Evolutionary conservation across 2,888 invertebrate genomes (phyloP), one percentile per base, ranked within the genome.

Genomic region (Lumbricus terrestris): DNA sequence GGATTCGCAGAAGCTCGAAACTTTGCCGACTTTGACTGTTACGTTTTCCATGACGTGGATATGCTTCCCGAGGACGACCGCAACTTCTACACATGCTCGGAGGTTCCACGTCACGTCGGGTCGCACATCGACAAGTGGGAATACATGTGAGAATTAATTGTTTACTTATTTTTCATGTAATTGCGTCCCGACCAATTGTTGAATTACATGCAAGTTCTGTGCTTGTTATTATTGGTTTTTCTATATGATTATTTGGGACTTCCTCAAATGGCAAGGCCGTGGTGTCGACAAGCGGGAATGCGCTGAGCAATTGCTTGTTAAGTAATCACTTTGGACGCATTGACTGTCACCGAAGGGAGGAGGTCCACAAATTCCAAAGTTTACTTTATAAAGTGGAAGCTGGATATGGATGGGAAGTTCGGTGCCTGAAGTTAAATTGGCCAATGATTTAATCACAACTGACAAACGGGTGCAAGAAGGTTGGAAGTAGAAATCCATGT

Each of bases 31-130:
- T 91, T 89, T 82, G 91, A 91, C 82, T 91, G 91, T 40, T 88
- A 88, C 69, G 90, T 91, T 34, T 91, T 91, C 42, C 91, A 91
- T 34, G 91, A 91, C 82, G 91, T 91, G 15, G 91, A 91, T 82
- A 91, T 91, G 91, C 85, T 91, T 29, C 91, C 91, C 29, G 91
- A 91, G 54, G 88, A 91, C 69, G 91, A 91, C 88, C 40, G 90
- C 35, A 91, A 91, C 88, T 91, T 91, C 88, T 91, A 91, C 89
- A 91, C 91, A 29, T 91, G 91, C 38, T 88, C 90, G 23, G 83
- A 83, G 33, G 23, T 40, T 15, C 91, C 91, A 0, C 40, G 91
- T 11, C 91, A 91, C 40, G 89, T 91, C 0, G 91, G 91, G 8
- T 90, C 91, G 34, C 88, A 90, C 90, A 88, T 90, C 2, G 91